These are phyloP conservation scores for Sphyrna mokarran DNA, from an alignment of 2,113 vertebrate species.

Conservation along the genomic window DNA sequence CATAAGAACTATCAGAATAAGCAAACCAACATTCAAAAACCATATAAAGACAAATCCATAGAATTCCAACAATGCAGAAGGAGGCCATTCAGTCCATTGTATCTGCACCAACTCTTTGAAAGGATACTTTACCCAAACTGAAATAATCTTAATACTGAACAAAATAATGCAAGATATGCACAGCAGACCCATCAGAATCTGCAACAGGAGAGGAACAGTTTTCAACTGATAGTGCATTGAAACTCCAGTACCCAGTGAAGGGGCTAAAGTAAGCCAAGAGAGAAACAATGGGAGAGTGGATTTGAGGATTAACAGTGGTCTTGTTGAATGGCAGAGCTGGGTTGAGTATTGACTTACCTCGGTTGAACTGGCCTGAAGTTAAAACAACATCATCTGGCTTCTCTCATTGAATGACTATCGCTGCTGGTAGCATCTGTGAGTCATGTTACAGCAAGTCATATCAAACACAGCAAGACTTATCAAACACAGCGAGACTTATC, in stretches of 20 bases:
- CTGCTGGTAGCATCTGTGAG: background rate
- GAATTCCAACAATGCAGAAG: background rate
- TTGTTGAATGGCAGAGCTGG: background rate
- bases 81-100: too few species aligned
- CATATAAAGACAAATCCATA: too few species aligned
- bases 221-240: background rate
- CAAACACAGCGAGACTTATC: too few species aligned
- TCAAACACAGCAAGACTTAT: background rate
- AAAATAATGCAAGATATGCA: background rate
- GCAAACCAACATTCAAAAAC: background rate
- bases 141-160: background rate
- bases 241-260: background rate
- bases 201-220: background rate
- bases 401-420: background rate
- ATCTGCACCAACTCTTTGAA: too few species aligned
- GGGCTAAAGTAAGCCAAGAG: background rate
- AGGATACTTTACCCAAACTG: too few species aligned
- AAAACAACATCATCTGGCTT: background rate
- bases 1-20: background rate
- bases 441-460: background rate
- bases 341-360: background rate
- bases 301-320: background rate
- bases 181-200: background rate
- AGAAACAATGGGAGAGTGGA: background rate
- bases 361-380: background rate